Conservation (phyloP, 1,140 invertebrate species). For the Rhopalosiphum padi region DNA sequence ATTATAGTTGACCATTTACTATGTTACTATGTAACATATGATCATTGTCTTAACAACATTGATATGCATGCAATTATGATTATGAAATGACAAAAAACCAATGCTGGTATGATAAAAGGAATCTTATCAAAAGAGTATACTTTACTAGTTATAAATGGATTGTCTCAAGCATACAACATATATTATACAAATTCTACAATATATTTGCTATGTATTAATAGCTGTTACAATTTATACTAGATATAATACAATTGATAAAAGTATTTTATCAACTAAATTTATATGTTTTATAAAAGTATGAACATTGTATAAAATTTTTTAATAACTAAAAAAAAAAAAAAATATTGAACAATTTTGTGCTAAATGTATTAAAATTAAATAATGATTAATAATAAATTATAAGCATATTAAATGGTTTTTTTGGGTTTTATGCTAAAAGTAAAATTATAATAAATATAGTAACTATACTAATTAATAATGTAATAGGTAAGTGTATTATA, state of each 20-base stretch:
- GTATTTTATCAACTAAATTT: background rate
- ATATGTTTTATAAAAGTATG: background rate
- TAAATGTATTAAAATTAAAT: background rate
- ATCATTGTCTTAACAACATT: background rate
- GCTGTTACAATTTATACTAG: background rate
- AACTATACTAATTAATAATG: background rate
- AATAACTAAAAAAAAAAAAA: background rate
- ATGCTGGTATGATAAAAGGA: background rate
- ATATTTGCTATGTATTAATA: background rate
- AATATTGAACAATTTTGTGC: background rate
- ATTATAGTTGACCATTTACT: background rate
- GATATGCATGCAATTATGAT: background rate
- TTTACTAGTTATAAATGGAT: background rate
- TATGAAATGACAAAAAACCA: background rate
- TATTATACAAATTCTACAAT: background rate
- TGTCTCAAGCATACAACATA: background rate
- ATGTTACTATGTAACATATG: background rate
- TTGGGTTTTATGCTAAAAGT: background rate
- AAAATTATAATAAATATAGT: background rate
- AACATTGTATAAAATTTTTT: background rate
- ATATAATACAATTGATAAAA: background rate
- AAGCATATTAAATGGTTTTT: background rate
- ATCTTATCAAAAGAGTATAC: background rate
- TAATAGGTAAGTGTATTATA: constrained; percentile 10
- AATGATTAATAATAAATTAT: background rate